phyloP scores from a whole-genome alignment of 2,888 invertebrate species.

The Lucinisca nassula region DNA sequence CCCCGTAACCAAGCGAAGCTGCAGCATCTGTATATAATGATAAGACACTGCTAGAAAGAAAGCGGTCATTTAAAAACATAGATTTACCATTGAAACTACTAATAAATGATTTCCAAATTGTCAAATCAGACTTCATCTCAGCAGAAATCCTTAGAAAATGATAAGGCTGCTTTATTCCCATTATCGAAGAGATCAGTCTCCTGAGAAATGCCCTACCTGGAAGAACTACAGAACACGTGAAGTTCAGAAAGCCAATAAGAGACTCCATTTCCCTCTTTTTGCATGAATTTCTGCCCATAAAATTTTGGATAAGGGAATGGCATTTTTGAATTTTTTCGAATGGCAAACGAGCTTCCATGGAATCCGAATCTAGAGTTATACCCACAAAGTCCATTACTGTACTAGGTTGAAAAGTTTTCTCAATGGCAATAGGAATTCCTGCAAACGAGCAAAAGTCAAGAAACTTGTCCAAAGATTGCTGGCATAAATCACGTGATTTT shows the following conservation, averaged over 20 bases:
- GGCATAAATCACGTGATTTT: not conserved
- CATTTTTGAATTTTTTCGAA: constrained; percentile 22
- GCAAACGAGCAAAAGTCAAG: not conserved
- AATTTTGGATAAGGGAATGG: not conserved
- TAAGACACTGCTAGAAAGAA: not conserved
- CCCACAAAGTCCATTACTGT: constrained; percentile 28
- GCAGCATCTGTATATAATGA: not conserved
- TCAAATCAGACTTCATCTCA: not conserved
- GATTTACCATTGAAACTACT: not conserved
- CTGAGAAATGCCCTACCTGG: constrained; percentile 28
- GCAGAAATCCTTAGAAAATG: not conserved
- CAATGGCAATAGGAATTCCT: constrained; percentile 28
- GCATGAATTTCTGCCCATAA: not conserved
- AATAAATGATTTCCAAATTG: not conserved
- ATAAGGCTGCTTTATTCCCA: not conserved
- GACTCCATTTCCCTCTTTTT: constrained; percentile 26
- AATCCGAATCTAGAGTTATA: constrained; percentile 7
- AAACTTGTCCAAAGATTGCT: not conserved
- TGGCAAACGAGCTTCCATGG: constrained; percentile 29
- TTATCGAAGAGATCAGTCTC: not conserved
- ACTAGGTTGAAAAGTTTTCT: constrained; percentile 31
- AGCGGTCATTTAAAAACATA: not conserved
- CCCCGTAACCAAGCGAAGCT: not conserved
- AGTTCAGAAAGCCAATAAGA: constrained; percentile 32
- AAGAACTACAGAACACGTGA: constrained; percentile 23